Evolutionary conservation across 2,797 vertebrate genomes (phyloP).

Genomic region (Monodelphis domestica): DNA sequence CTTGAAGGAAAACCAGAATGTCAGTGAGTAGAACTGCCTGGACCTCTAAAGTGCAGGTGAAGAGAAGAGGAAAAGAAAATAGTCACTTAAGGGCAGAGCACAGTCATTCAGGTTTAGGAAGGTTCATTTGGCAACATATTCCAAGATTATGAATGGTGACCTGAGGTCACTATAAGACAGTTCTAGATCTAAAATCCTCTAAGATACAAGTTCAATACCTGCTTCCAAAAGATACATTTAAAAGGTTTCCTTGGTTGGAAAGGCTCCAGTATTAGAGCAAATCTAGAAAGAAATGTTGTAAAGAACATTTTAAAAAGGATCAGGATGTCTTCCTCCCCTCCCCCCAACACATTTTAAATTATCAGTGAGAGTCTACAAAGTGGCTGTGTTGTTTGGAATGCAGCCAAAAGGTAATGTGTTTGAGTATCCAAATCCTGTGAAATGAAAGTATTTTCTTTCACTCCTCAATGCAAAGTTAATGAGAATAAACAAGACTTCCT

Average conservation of each 20-base stretch:
- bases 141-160: neutral
- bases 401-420: neutral
- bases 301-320: neutral
- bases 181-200: neutral
- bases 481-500: neutral
- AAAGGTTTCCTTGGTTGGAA: neutral
- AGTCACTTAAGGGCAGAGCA: neutral
- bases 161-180: neutral
- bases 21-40: constrained; percentile 96
- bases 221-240: neutral
- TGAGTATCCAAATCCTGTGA: neutral
- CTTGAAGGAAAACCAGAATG: constrained; percentile 95
- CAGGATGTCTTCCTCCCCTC: too few species aligned
- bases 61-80: neutral
- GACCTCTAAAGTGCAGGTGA: constrained; percentile 87
- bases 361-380: neutral
- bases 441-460: neutral
- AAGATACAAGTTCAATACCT: neutral
- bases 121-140: neutral
- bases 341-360: neutral
- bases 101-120: neutral
- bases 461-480: neutral
- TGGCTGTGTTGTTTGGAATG: neutral
- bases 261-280: neutral
- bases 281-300: neutral